Base-by-base conservation (phyloP, 2,888 invertebrate genomes). In the Mythimna loreyi region DNA sequence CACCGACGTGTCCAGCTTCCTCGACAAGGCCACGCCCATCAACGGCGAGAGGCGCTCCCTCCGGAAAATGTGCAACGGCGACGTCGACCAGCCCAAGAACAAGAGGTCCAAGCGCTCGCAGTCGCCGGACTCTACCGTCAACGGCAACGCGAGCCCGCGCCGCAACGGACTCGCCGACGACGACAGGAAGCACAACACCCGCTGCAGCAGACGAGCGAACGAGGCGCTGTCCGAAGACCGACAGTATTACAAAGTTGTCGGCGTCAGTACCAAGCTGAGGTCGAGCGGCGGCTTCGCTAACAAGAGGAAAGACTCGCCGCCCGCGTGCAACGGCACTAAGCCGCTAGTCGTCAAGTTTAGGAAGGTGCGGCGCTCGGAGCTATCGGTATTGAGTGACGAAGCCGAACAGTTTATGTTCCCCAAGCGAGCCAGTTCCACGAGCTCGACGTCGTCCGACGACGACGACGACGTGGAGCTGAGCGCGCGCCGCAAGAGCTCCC, bases 401-500 rank as follows among this genome's bases (percentile, higher is more conserved):
- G 98, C 98, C 0, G 98, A 98, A 85, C 98, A 97, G 83, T 98
- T 98, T 88, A 97, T 98, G 97, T 98, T 98, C 87, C 97, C 98
- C 0, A 97, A 97, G 81, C 96, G 97, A 50, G 97, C 97, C 23
- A 97, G 97, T 68, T 95, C 96, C 0, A 90, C 93, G 1, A 95
- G 94, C 67, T 96, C 96, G 28, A 96, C 96, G 16, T 96, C 96
- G 2, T 69, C 70, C 0, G 96, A 96, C 6, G 97, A 97, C 0
- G 97, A 97, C 74, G 97, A 97, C 0, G 96, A 96, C 77, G 87
- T 88, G 13, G 85, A 96, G 25, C 78, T 81, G 13, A 85, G 91
- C 21, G 93, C 96, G 55, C 95, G 95, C 5, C 94, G 96, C 9
- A 96, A 94, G 53, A 40, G 40, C 6, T 13, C 40, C 16, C 40